Evolutionary conservation across 2,113 vertebrate genomes (phyloP).

Genomic region (Orycteropus afer): DNA sequence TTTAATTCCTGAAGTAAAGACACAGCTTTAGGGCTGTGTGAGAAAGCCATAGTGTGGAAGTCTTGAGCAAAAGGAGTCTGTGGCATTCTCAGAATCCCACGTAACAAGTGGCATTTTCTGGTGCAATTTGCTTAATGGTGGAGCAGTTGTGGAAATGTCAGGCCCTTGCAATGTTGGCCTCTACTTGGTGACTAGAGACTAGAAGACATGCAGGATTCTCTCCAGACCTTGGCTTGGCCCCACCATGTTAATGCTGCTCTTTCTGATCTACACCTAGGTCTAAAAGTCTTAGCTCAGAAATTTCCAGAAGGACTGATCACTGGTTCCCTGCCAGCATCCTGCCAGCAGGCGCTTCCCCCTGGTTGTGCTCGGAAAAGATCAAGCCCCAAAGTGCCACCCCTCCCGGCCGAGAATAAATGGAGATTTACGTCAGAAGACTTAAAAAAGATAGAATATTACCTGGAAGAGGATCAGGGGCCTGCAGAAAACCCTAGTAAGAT

Average conservation of each 20-base stretch:
- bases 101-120: conserved; percentile 15
- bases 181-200: neutral
- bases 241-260: neutral
- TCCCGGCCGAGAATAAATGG: conserved; percentile 89
- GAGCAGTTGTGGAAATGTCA: conserved; percentile 13
- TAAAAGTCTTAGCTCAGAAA: conserved; percentile 94
- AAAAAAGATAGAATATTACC: conserved; percentile 89
- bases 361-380: conserved; percentile 79
- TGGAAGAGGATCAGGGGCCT: conserved; percentile 89
- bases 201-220: neutral
- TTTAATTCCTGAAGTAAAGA: conserved; percentile 54
- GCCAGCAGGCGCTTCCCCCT: conserved; percentile 79
- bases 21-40: neutral
- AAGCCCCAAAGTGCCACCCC: neutral
- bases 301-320: conserved; percentile 94
- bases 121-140: neutral
- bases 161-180: neutral
- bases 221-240: neutral
- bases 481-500: conserved; percentile 89
- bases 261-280: conserved; percentile 83
- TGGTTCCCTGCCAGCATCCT: conserved; percentile 88
- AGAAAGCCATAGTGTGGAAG: neutral
- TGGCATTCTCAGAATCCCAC: conserved; percentile 46
- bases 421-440: conserved; percentile 92
- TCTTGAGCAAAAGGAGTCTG: neutral